These are phyloP conservation scores for Hololepta plana DNA, from an alignment of 2,888 invertebrate genomes.

Conservation along the genomic window DNA sequence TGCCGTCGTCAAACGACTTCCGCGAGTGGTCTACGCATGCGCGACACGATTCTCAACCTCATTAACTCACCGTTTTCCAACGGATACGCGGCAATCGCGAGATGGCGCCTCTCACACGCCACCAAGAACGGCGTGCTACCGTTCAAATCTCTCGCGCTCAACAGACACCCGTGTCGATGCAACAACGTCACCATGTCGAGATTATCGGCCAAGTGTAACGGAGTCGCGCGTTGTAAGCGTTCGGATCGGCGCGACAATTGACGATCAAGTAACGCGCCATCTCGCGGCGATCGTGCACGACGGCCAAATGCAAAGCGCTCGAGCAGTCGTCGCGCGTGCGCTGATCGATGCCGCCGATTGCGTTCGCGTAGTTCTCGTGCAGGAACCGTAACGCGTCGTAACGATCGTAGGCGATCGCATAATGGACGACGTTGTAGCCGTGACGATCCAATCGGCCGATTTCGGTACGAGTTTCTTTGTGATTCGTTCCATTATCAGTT, in stretches of 20 bases:
- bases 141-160: slow-evolving; percentile 43
- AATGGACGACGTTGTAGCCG: slow-evolving; percentile 51
- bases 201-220: slow-evolving; percentile 43
- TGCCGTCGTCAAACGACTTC: neutral
- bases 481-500: slow-evolving; percentile 12
- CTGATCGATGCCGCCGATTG: no score
- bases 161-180: slow-evolving; percentile 34
- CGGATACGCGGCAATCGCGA: slow-evolving; percentile 32
- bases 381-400: slow-evolving; percentile 39
- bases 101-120: slow-evolving; percentile 26
- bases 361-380: no score
- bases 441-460: slow-evolving; percentile 44
- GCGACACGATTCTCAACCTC: no score
- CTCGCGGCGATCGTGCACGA: no score
- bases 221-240: slow-evolving; percentile 23
- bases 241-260: no score
- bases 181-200: slow-evolving; percentile 37
- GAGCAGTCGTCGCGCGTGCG: no score
- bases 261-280: no score
- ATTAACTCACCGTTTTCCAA: slow-evolving; percentile 37
- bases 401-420: slow-evolving; percentile 52
- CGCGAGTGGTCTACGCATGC: neutral
- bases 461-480: slow-evolving; percentile 20
- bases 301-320: no score
- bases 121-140: slow-evolving; percentile 52